phyloP scores from a whole-genome alignment of 2,888 invertebrate species.

The Omphaloscelis lunosa region DNA sequence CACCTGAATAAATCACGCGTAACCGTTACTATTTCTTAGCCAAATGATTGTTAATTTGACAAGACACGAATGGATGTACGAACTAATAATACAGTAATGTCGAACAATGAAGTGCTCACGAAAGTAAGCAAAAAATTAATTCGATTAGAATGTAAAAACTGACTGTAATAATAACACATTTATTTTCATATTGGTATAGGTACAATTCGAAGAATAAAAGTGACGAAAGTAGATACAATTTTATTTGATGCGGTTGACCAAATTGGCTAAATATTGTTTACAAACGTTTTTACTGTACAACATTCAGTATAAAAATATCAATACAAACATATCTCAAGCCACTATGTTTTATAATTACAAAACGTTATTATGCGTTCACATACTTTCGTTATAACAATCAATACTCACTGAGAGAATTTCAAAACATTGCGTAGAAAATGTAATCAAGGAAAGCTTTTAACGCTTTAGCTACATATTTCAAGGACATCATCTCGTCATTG shows the following conservation, averaged over 20 bases:
- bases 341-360: conserved; percentile 56
- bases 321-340: conserved; percentile 58
- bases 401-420: conserved; percentile 34
- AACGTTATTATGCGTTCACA: conserved; percentile 63
- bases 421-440: conserved; percentile 47
- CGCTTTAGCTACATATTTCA: conserved; percentile 24
- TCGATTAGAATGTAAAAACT: conserved; percentile 69
- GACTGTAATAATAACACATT: conserved; percentile 80
- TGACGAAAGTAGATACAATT: conserved; percentile 76
- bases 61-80: conserved; percentile 78
- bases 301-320: conserved; percentile 66
- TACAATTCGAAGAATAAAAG: conserved; percentile 79
- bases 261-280: conserved; percentile 61
- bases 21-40: conserved; percentile 78
- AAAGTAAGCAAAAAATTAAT: conserved; percentile 75
- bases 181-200: conserved; percentile 80
- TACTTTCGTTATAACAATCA: conserved; percentile 41
- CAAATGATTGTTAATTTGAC: conserved; percentile 86
- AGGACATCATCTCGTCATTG: conserved; percentile 60
- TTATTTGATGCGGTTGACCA: conserved; percentile 70
- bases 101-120: conserved; percentile 75
- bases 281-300: conserved; percentile 64
- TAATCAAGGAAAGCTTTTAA: conserved; percentile 51
- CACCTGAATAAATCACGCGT: conserved; percentile 82
- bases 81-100: conserved; percentile 80